A percentile compares a stretch with the other conserved stretches of the same genome.
Evolutionary conservation across 2,797 vertebrate genomes (phyloP).

Genomic region (Poeciliopsis gracilis): DNA sequence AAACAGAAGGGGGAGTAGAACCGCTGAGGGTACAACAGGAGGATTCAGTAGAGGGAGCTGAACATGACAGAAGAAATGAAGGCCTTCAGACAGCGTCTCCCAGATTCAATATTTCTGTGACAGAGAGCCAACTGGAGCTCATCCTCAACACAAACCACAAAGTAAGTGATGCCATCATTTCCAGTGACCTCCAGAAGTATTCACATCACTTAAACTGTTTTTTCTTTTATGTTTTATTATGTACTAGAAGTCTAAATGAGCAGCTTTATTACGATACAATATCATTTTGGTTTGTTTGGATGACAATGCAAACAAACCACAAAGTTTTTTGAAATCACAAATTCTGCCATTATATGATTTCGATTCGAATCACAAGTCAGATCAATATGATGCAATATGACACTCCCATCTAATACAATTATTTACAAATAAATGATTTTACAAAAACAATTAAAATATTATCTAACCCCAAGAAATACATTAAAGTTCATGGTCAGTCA

Average conservation of each 20-base stretch:
- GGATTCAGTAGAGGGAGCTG: slow-evolving; percentile 5
- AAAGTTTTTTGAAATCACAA: too few species aligned
- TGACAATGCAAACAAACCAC: too few species aligned
- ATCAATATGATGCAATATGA: too few species aligned
- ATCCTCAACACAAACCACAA: slow-evolving; percentile 88
- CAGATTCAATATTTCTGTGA: slow-evolving; percentile 84
- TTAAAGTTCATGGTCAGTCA: neutral
- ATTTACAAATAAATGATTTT: too few species aligned
- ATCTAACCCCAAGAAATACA: neutral
- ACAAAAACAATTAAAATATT: neutral
- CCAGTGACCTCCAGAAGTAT: too few species aligned
- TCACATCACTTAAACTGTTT: neutral
- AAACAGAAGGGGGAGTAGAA: neutral
- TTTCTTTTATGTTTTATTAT: neutral
- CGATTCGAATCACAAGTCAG: too few species aligned
- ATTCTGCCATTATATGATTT: too few species aligned
- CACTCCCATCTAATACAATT: too few species aligned
- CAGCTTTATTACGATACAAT: too few species aligned
- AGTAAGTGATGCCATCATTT: slow-evolving; percentile 59
- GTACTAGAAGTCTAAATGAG: too few species aligned
- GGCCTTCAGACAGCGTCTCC: slow-evolving; percentile 30
- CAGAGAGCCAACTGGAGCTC: slow-evolving; percentile 90
- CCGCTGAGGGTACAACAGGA: slow-evolving; percentile 12
- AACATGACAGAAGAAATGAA: slow-evolving; percentile 16
- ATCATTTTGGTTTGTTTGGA: too few species aligned